Conservation (phyloP, 2,797 vertebrate species). For the Rhinogobio ventralis region DNA sequence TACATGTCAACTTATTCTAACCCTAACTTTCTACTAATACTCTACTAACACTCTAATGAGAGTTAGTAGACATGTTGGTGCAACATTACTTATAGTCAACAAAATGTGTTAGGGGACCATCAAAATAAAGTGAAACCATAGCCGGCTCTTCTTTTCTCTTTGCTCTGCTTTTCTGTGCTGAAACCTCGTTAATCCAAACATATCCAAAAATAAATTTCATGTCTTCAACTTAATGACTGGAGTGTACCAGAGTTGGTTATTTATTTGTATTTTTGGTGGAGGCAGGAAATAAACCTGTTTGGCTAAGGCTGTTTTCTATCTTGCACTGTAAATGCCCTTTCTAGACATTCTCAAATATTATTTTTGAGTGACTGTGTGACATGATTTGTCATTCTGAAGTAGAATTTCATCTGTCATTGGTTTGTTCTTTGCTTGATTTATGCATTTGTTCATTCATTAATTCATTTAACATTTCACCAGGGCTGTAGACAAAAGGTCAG, state of each 20-base stretch:
- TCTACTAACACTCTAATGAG: too few relatives aligned
- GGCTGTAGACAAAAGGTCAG: constrained; percentile 8
- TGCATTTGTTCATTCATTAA: constrained; percentile 19
- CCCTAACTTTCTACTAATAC: too few relatives aligned
- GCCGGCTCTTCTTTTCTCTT: not conserved
- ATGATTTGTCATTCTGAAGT: constrained; percentile 14
- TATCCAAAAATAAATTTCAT: constrained; percentile 36
- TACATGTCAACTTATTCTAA: too few relatives aligned
- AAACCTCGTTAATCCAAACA: constrained; percentile 13
- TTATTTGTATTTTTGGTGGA: not conserved
- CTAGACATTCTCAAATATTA: not conserved
- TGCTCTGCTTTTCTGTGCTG: not conserved
- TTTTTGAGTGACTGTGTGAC: not conserved
- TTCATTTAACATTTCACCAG: constrained; percentile 23
- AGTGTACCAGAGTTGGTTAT: not conserved
- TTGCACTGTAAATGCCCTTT: not conserved
- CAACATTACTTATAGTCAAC: too few relatives aligned
- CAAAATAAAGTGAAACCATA: too few relatives aligned
- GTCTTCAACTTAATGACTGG: not conserved
- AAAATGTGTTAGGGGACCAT: too few relatives aligned
- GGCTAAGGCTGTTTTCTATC: not conserved
- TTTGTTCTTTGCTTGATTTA: constrained; percentile 9
- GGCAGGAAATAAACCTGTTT: not conserved
- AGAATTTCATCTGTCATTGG: not conserved
- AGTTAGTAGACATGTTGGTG: too few relatives aligned